Base-by-base conservation (phyloP, 2,113 vertebrate species). In the Camelus dromedarius region DNA sequence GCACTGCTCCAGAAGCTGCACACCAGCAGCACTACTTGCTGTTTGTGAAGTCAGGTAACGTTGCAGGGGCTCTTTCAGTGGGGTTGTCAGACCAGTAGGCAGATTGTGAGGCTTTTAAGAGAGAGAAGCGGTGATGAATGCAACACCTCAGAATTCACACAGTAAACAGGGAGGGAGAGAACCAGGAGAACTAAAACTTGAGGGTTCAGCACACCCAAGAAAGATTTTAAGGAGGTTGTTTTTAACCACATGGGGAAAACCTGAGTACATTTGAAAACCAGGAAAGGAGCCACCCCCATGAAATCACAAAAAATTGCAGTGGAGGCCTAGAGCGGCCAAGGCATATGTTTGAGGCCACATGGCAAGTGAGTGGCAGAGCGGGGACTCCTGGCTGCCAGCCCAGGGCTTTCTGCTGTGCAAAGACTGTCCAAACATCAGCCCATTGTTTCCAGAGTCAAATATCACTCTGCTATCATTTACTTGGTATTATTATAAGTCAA, bases 361-460 rank as follows among this genome's bases (percentile, higher is more conserved):
- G 5, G 13, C 4, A 5, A n/a, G 42, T 72, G 1, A 12, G 6
- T 42, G 38, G 42, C 54, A 32, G 48, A 62, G 16, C 0, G 0
- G 38, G 26, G 42, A 32, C 28, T 18, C 32, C 24, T 58, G 58
- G 52, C 32, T 64, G 18, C 22, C 15, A 54, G n/a, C 9, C 38
- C 42, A 38, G 16, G 48, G 38, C 48, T 58, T 42, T 66, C 52
- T 28, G 6, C 35, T n/a, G 22, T 30, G 10, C 56, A 67, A 3
- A 56, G 58, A 24, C 14, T 32, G 20, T 7, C 66, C 46, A 35
- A 16, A 76, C 38, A n/a, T 84, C 52, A 35, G 8, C 2, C 38
- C 24, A 5, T 48, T 20, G 15, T 60, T 72, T 83, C 56, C 32
- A 26, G 52, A 86, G 48, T 38, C 16, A 14, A 19, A 18, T 5